phyloP scores from a whole-genome alignment of 2,888 invertebrate genomes.

The Lithodes maja region DNA sequence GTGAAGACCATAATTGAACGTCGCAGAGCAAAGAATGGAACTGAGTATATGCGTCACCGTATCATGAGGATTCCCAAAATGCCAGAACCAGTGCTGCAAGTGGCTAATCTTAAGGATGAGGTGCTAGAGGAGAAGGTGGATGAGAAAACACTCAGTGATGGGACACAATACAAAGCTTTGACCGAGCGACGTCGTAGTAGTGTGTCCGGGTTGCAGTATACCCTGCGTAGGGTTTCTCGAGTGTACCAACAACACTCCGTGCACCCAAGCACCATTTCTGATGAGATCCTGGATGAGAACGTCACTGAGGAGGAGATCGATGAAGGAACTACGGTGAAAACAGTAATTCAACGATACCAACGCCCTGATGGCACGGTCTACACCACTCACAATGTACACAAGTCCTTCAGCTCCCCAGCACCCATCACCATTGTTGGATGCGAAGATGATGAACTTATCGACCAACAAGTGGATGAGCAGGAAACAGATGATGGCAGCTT shows the following conservation, averaged over 20 bases:
- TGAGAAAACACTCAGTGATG: slow-evolving; percentile 63
- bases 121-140: slow-evolving; percentile 68
- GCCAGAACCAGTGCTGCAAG: slow-evolving; percentile 66
- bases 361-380: slow-evolving; percentile 66
- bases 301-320: slow-evolving; percentile 68
- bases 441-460: slow-evolving; percentile 64
- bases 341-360: slow-evolving; percentile 63
- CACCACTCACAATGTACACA: slow-evolving; percentile 68
- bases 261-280: slow-evolving; percentile 46
- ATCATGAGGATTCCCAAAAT: slow-evolving; percentile 70
- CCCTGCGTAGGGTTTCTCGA: slow-evolving; percentile 67
- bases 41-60: slow-evolving; percentile 69
- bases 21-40: slow-evolving; percentile 67
- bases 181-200: slow-evolving; percentile 70
- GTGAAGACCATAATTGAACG: slow-evolving; percentile 68
- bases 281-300: slow-evolving; percentile 68
- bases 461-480: slow-evolving; percentile 59
- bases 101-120: slow-evolving; percentile 66
- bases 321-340: slow-evolving; percentile 66
- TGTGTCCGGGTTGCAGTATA: slow-evolving; percentile 69
- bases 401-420: slow-evolving; percentile 58
- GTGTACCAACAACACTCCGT: slow-evolving; percentile 54
- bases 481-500: slow-evolving; percentile 67
- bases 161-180: slow-evolving; percentile 61
- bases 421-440: slow-evolving; percentile 53